These are phyloP conservation scores for Sebastes cheni DNA, from an alignment of 2,797 vertebrate genomes.

Conservation along the genomic window DNA sequence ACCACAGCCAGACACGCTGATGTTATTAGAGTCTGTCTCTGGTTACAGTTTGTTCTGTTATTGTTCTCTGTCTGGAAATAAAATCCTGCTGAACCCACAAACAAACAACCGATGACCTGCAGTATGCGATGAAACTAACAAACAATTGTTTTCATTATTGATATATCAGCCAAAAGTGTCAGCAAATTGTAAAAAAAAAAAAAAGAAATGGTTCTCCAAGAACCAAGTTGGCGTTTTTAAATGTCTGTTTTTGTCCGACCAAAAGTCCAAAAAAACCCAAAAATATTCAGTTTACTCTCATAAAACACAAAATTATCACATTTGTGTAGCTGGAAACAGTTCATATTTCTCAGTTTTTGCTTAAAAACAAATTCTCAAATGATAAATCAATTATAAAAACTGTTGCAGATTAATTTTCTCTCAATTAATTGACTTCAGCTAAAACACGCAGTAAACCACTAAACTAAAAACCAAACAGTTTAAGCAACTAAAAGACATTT, in stretches of 20 bases:
- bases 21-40: neutral
- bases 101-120: neutral
- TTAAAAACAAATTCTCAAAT: neutral
- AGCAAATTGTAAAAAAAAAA: neutral
- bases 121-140: too few species aligned
- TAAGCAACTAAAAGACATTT: neutral
- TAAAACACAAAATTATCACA: neutral
- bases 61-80: neutral
- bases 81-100: neutral
- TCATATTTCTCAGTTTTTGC: neutral
- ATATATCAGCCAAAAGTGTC: neutral
- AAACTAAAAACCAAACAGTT: neutral
- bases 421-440: neutral
- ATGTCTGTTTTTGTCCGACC: neutral
- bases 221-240: neutral
- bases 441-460: neutral
- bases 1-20: constrained; percentile 27
- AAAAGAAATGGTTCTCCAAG: too few species aligned
- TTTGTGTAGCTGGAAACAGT: too few species aligned
- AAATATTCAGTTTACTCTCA: neutral
- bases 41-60: too few species aligned
- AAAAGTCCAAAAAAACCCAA: too few species aligned
- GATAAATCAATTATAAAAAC: too few species aligned
- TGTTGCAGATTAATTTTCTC: neutral
- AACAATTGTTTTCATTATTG: neutral